Evolutionary conservation across 92 coral and sea anemone species (phyloP), one percentile per base, ranked within the genome.

Genomic region (Hydrozoanthus gracilis): DNA sequence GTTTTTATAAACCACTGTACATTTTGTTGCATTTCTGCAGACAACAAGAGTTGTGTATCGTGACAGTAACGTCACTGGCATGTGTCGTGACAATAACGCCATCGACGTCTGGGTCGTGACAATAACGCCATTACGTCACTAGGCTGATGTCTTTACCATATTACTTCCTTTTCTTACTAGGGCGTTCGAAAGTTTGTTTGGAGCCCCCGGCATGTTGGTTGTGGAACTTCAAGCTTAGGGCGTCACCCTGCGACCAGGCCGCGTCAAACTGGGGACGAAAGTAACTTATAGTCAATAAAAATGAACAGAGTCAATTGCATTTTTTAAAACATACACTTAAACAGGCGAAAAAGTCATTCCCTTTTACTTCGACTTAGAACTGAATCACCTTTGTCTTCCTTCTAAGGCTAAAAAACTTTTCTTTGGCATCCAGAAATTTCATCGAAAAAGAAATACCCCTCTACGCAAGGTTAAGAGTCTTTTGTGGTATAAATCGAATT

Each of bases 181-280:
- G 98, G 74, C 95, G 91, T 14, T 94, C 89, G 74, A 94, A 94
- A 0, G 82, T 62, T 49, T 94, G 98, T 60, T 91, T 94, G 77
- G 95, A 91, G 76, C 98, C 98, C 54, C 98, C 98, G 2, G 98
- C 94, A 51, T 93, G 95, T n/a, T 88, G 82, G 48, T 93, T 91
- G 77, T 94, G 94, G 92, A 94, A 94, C 78, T 94, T 94, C 86
- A 92, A 83, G 51, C 95, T 95, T 16, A 94, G 89, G 12, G 98
- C 88, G 91, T 94, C 93, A 13, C 93, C 95, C 77, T 91, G 95
- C 14, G 95, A 83, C 98, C 98, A 94, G 5, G 98, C 89, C 13
- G 98, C 87, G 39, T 94, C 98, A 86, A 91, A 92, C 98, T 94
- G 77, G 18, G 83, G 51, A 35, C 10, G 44, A 75, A 77, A 82